These are phyloP conservation scores for Aphidoletes aphidimyza DNA, from an alignment of 2,888 invertebrate genomes.

Conservation along the genomic window DNA sequence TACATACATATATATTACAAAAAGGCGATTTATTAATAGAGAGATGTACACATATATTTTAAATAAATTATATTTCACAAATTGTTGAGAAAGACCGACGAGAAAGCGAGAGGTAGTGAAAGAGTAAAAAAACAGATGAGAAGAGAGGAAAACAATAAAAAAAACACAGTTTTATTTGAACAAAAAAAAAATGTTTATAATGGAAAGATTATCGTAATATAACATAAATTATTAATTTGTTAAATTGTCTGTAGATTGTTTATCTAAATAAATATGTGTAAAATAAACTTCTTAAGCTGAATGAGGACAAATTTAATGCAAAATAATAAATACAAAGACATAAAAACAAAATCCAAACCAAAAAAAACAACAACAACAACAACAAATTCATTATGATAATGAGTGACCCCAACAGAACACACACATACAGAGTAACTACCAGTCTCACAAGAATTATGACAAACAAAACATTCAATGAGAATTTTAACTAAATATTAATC, in stretches of 20 bases:
- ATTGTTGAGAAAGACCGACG: conserved; percentile 39
- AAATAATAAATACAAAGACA: background rate
- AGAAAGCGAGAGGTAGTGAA: too few relatives aligned
- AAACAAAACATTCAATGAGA: background rate
- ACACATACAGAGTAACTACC: background rate
- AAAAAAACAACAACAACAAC: background rate
- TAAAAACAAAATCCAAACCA: background rate
- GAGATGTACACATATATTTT: background rate
- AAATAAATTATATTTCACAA: conserved; percentile 46
- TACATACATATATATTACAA: background rate
- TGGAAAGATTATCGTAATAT: background rate
- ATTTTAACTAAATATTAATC: conserved; percentile 1
- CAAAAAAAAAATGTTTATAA: conserved; percentile 54
- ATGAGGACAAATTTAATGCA: too few relatives aligned
- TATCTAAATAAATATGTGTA: conserved; percentile 54
- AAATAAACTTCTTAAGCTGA: background rate
- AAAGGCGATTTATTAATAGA: background rate
- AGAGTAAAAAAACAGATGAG: background rate
- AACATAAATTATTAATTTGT: conserved; percentile 55
- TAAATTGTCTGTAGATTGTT: conserved; percentile 55
- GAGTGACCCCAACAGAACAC: too few relatives aligned
- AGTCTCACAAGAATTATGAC: background rate
- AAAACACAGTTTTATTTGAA: too few relatives aligned
- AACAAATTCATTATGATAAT: too few relatives aligned
- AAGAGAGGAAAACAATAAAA: conserved; percentile 7